Base-by-base conservation (phyloP, 1,140 invertebrate genomes). In the Neodiprion fabricii region DNA sequence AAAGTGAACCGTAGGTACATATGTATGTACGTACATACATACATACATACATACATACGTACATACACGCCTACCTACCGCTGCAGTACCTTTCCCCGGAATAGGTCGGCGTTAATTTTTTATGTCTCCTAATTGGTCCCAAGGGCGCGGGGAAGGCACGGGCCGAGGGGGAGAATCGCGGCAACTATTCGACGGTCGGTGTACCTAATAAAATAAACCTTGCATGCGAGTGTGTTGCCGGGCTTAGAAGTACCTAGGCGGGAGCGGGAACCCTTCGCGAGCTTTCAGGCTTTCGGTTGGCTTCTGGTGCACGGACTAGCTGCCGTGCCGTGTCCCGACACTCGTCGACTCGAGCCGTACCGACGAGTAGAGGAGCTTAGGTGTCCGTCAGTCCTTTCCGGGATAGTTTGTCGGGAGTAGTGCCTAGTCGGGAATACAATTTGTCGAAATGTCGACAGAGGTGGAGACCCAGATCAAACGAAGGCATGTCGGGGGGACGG, bases 71-170 rank as follows among this genome's bases (percentile, higher is more conserved):
- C 1, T 5, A 40, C 28, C 28, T 40, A 40, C 28, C 1, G 28
- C 28, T 40, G 28, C 28, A 40, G 53, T 61, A 61, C 53, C 53
- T 61, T 61, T 61, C 53, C 53, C n/a, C 53, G 53, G n/a, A 61
- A 61, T 61, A 61, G 53, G 53, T 61, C n/a, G 11, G 53, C 53
- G 53, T 61, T 61, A 12, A 61, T 61, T 61, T 61, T 61, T 61
- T 61, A 61, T 61, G 53, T 61, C 53, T 61, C 53, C 53, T 61
- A 61, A 61, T 61, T 61, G 53, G 53, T 61, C 53, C 53, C 53
- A 17, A 61, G 53, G 53, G 53, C n/a, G 28, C 28, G 1, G 28
- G 28, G 28, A 40, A 40, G 28, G 28, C 28, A 40, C 28, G 28
- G 5, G 28, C 28, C 28, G 28, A 14, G 53, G 53, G 53, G n/a